Percentiles rank a stretch among this genome's conserved stretches.
Evolutionary conservation across 2,113 vertebrate species (phyloP).

Genomic region (Nerophis lumbriciformis): DNA sequence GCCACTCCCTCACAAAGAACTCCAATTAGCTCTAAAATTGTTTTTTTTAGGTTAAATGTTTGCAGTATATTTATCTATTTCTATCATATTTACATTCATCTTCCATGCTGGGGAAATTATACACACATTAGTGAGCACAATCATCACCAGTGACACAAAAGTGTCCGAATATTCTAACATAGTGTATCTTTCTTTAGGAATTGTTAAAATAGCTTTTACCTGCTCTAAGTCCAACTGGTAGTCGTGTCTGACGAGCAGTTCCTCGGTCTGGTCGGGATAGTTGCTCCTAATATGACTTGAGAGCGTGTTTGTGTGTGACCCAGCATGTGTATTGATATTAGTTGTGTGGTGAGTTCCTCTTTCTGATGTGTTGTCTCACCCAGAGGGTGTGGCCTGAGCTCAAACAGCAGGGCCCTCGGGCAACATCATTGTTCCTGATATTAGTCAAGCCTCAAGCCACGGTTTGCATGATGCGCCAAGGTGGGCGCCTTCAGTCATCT

Average conservation of each 20-base stretch:
- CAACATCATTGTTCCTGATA: constrained; percentile 92
- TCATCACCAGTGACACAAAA: background rate
- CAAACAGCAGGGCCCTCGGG: constrained; percentile 90
- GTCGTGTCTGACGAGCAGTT: background rate
- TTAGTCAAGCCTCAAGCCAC: constrained; percentile 91
- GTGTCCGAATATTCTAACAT: too few species aligned
- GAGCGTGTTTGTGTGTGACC: constrained; percentile 26
- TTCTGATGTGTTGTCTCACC: constrained; percentile 77
- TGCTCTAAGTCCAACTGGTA: constrained; percentile 15
- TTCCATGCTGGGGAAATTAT: background rate
- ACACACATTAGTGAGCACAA: background rate
- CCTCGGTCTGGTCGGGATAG: constrained; percentile 13
- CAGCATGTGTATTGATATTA: constrained; percentile 45
- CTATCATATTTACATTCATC: background rate
- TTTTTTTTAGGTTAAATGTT: background rate
- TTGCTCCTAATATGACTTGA: background rate
- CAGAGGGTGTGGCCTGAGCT: constrained; percentile 87
- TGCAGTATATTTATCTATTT: background rate
- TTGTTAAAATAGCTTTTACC: constrained; percentile 25
- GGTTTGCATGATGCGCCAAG: constrained; percentile 57
- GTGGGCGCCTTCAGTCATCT: constrained; percentile 9
- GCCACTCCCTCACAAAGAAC: constrained; percentile 62
- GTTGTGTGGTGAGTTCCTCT: constrained; percentile 77
- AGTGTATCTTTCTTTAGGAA: too few species aligned
- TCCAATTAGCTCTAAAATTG: constrained; percentile 21